These are phyloP conservation scores for Thrips palmi DNA, from an alignment of 1,140 invertebrate genomes.

Conservation along the genomic window DNA sequence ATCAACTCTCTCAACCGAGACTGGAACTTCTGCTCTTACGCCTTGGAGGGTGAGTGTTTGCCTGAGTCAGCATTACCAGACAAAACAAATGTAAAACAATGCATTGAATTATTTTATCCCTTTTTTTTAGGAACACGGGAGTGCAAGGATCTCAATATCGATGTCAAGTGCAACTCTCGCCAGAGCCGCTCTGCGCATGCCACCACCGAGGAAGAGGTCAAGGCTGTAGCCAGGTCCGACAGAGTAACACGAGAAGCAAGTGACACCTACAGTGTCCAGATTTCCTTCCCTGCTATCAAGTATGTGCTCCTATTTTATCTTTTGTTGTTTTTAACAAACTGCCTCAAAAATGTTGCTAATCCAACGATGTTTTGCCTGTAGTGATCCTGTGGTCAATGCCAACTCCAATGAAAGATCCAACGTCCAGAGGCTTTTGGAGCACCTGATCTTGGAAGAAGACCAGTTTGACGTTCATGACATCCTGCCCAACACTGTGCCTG, in stretches of 20 bases:
- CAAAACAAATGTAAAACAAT: neutral
- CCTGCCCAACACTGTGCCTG: constrained; percentile 81
- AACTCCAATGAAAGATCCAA: constrained; percentile 71
- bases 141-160: constrained; percentile 74
- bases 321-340: constrained; percentile 10
- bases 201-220: constrained; percentile 55
- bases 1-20: constrained; percentile 77
- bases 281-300: constrained; percentile 81
- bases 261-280: constrained; percentile 75
- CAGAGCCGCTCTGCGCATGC: constrained; percentile 45
- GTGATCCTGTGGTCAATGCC: constrained; percentile 73
- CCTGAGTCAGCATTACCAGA: neutral
- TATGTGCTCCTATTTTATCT: constrained; percentile 36
- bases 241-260: constrained; percentile 39
- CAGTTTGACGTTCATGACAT: constrained; percentile 85
- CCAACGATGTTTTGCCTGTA: constrained; percentile 25
- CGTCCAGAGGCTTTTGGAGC: constrained; percentile 65
- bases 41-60: constrained; percentile 43
- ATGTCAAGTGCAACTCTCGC: constrained; percentile 74
- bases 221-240: constrained; percentile 60
- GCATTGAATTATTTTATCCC: constrained; percentile 17
- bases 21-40: constrained; percentile 86
- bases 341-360: too few relatives aligned
- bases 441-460: constrained; percentile 76
- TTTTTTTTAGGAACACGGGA: constrained; percentile 33